phyloP scores from a whole-genome alignment of 2,113 vertebrate genomes.

The Callipepla californica region DNA sequence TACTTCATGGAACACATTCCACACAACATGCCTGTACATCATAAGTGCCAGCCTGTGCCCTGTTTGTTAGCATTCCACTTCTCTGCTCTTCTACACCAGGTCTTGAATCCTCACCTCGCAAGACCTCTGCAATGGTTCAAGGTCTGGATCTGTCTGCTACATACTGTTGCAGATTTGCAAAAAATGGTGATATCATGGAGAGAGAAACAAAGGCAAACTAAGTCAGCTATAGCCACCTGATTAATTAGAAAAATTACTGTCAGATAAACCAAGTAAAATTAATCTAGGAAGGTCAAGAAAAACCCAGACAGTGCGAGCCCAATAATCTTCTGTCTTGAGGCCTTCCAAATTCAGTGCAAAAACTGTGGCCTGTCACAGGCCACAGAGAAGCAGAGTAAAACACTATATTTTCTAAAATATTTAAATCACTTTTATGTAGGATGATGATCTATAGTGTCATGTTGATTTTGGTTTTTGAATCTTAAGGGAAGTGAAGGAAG shows the following conservation, averaged over 20 bases:
- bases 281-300: background rate
- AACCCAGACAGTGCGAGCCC: background rate
- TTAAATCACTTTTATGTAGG: background rate
- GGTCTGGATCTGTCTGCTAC: background rate
- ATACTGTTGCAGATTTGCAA: background rate
- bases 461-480: background rate
- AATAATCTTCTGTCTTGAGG: background rate
- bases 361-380: too few relatives aligned
- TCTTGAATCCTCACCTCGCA: background rate
- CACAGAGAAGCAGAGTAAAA: background rate
- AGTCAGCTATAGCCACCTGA: background rate
- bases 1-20: background rate
- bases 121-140: background rate
- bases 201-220: background rate
- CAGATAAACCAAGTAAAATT: background rate
- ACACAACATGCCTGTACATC: rapidly evolving
- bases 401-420: background rate
- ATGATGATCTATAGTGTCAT: background rate
- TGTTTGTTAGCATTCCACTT: background rate
- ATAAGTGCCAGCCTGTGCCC: background rate
- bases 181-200: background rate
- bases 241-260: background rate
- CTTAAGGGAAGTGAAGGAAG: background rate
- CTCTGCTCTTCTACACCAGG: background rate
- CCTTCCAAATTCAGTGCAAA: background rate